Evolutionary conservation across 2,797 vertebrate genomes (phyloP), one percentile per base, ranked within the genome.

Genomic region (Trematomus bernacchii): DNA sequence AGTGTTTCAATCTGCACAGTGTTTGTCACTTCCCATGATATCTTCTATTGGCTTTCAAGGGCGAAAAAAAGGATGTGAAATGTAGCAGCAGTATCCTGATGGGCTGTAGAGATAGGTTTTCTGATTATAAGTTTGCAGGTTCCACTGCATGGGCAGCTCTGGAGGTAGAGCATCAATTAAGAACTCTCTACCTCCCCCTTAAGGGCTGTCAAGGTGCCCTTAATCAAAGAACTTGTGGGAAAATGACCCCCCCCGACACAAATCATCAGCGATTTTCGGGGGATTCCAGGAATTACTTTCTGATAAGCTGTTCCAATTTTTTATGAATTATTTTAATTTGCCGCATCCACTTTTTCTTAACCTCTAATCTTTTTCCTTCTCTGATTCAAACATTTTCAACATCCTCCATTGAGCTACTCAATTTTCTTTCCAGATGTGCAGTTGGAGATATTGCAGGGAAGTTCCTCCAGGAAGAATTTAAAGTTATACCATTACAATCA

Each of bases 201-300:
- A 30, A 64, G 7, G 55, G 54, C 69, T 42, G 30, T 47, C 77
- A 84, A 84, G 81, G 84, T 90, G 78, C 69, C 82, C 15, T 89
- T 84, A 86, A 89, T 89, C 85, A 84, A 42, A 37, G 7, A 37
- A 9, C 33, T 9, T 37, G 7, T 37, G 33, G 33, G 33, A 37
- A 37, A 37, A 37, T 37, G 9, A 37, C 59, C 30, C 30, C 33
- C 33, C 4, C 59, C 62, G 33, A 15, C 40, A 53, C 37, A 13
- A 27, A 11, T 62, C n/a, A 51, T 64, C 57, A 11, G 43, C 64
- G 42, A 76, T 76, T 66, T 44, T 52, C 53, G 33, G 59, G 9
- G 21, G 21, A 44, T 42, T 71, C 44, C 11, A 48, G 46, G n/a
- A 61, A 48, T 54, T 57, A 40, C 16, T 16, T 37, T 44, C 21